Conservation (phyloP, 1,140 invertebrate genomes). For the Cepaea nemoralis region DNA sequence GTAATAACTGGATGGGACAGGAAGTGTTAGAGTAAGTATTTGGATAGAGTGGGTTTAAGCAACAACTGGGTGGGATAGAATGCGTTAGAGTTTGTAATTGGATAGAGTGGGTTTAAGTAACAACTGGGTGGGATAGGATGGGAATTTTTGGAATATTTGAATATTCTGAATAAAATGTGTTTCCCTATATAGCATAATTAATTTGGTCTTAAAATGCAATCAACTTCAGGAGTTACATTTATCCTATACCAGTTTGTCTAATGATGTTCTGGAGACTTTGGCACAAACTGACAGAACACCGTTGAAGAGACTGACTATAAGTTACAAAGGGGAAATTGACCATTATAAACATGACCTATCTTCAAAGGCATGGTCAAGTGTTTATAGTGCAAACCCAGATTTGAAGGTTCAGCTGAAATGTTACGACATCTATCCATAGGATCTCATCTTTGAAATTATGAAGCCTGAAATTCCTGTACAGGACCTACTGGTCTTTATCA, state of each 20-base stretch:
- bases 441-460: slow-evolving; percentile 56
- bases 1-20: too few species aligned
- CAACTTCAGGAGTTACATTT: slow-evolving; percentile 55
- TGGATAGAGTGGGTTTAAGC: too few species aligned
- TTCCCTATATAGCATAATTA: slow-evolving; percentile 48
- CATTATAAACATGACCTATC: too few species aligned
- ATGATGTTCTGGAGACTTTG: slow-evolving; percentile 56
- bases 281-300: slow-evolving; percentile 46
- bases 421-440: slow-evolving; percentile 62
- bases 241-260: slow-evolving; percentile 58
- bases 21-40: too few species aligned
- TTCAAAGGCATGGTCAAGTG: slow-evolving; percentile 52
- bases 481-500: slow-evolving; percentile 59
- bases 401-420: slow-evolving; percentile 60
- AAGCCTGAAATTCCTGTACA: slow-evolving; percentile 63
- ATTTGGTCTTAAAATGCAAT: slow-evolving; percentile 53
- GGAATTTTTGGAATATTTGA: slow-evolving; percentile 60
- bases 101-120: too few species aligned
- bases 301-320: slow-evolving; percentile 54
- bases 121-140: too few species aligned
- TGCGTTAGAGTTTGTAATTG: too few species aligned
- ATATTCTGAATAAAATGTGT: slow-evolving; percentile 63
- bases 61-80: too few species aligned
- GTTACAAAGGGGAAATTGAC: slow-evolving; percentile 51
- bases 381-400: slow-evolving; percentile 49